Conservation (phyloP, 2,888 invertebrate genomes). For the Ptychoptera albimana region DNA sequence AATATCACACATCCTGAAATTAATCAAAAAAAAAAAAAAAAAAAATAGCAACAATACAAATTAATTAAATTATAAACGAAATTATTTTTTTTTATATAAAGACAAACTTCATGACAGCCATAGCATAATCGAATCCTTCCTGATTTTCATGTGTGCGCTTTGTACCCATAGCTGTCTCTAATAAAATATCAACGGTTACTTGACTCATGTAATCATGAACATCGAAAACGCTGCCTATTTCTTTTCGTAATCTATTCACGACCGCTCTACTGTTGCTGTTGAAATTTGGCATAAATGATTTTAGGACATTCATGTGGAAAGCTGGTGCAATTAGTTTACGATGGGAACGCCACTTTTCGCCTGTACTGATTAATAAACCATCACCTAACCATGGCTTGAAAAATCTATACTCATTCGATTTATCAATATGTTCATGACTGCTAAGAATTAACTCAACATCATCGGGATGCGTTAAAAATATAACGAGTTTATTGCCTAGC, state of each 20-base stretch:
- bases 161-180: conserved; percentile 73
- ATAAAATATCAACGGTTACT: conserved; percentile 60
- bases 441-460: conserved; percentile 60
- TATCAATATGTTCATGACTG: conserved; percentile 59
- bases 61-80: too few relatives aligned
- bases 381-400: conserved; percentile 70
- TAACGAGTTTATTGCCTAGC: conserved; percentile 49
- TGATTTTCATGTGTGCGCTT: conserved; percentile 53
- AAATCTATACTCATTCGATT: conserved; percentile 54
- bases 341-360: conserved; percentile 65
- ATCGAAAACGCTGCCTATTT: conserved; percentile 56
- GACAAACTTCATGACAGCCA: conserved; percentile 62
- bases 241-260: conserved; percentile 45
- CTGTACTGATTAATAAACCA: conserved; percentile 59
- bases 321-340: conserved; percentile 73
- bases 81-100: too few relatives aligned
- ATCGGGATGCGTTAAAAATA: conserved; percentile 50
- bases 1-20: conserved; percentile 57
- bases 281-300: conserved; percentile 61
- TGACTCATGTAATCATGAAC: conserved; percentile 66
- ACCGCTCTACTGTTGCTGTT: conserved; percentile 57
- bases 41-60: conserved; percentile 1
- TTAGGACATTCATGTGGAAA: conserved; percentile 68
- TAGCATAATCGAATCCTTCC: conserved; percentile 61
- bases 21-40: too few relatives aligned